Base-by-base conservation (phyloP, 1,140 invertebrate genomes). In the Antheraea pernyi region DNA sequence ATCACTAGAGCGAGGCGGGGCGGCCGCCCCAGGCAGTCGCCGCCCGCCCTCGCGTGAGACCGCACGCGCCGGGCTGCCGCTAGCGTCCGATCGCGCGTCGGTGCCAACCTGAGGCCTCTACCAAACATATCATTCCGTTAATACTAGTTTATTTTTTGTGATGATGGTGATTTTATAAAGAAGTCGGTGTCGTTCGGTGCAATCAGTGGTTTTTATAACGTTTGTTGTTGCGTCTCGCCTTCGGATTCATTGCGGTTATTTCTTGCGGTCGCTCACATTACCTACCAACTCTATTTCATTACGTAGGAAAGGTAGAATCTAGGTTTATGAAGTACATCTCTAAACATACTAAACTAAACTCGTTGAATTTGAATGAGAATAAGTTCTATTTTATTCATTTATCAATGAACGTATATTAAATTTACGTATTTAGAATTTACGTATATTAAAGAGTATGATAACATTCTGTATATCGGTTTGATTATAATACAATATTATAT, bases 11-110 rank as follows among this genome's bases (percentile, higher is more conserved):
- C 5, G 75, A 66, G 72, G 75, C 62, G 71, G 58, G 76, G 65
- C 76, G 77, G 74, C 74, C 76, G 78, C 75, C 74, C 69, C 74
- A 71, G 71, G 64, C 70, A 85, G 82, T 85, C 78, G 76, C 79
- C 85, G 84, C 81, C 78, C 77, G 81, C 79, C 79, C 71, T 67
- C 77, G 72, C 67, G 74, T 61, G 46, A 65, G 69, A 22, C 62
- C 73, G 73, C 80, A 73, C 77, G 77, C 76, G 72, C 42, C 73
- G 68, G 71, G 70, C 67, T 74, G n/a, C 46, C 46, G 46, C 46
- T 53, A 16, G 46, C 46, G 46, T 53, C 46, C 10, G 46, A 16
- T 53, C 73, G 19, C 63, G 69, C 65, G 37, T 46, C 53, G 59
- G 65, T 59, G 36, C 46, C 13, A 46, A 19, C 64, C 67, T 39